Conservation (phyloP, 2,797 vertebrate species). For the Podargus strigoides region DNA sequence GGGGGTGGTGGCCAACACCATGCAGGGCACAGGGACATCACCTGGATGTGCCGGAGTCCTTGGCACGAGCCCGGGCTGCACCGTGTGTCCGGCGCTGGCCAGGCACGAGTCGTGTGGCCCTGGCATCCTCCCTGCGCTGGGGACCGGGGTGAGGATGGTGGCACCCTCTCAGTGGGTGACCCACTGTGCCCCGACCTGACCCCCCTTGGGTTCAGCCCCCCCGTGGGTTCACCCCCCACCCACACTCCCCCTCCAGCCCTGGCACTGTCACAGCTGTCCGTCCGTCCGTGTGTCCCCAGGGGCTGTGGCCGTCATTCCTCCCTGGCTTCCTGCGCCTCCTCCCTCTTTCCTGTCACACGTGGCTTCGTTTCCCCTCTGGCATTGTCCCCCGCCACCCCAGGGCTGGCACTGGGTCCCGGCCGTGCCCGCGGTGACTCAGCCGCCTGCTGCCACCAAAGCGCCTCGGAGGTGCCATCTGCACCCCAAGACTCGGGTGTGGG, state of each 20-base stretch:
- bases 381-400: neutral
- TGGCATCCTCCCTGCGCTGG: neutral
- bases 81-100: fast-evolving
- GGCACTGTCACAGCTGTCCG: neutral
- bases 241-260: neutral
- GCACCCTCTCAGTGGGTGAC: fast-evolving
- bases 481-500: neutral
- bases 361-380: neutral
- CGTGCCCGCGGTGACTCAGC: fast-evolving
- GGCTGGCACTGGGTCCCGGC: fast-evolving
- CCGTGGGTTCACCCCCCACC: neutral
- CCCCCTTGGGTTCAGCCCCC: neutral
- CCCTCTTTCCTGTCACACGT: fast-evolving
- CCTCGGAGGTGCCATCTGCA: neutral
- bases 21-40: fast-evolving
- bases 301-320: neutral
- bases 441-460: neutral
- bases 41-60: fast-evolving
- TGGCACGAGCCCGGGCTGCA: neutral
- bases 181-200: neutral
- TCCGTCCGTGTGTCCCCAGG: neutral
- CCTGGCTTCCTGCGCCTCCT: neutral
- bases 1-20: fast-evolving
- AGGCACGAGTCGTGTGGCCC: fast-evolving
- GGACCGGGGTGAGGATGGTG: neutral